phyloP scores from a whole-genome alignment of 2,797 vertebrate genomes.

The Pipistrellus pygmaeus region DNA sequence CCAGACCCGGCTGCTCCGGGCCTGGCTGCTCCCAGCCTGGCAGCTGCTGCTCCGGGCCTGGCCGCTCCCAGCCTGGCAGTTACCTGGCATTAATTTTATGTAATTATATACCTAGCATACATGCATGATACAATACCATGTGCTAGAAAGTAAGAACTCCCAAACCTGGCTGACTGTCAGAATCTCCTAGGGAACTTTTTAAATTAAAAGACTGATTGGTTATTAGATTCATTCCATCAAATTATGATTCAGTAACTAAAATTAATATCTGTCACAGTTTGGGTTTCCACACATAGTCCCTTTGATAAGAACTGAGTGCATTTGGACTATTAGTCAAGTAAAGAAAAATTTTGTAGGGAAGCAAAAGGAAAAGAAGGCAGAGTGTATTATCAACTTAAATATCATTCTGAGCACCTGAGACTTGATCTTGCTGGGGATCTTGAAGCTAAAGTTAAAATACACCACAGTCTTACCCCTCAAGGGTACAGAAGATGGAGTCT shows the following conservation, averaged over 20 bases:
- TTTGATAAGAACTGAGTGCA: neutral
- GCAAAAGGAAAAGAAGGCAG: neutral
- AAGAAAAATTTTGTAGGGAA: neutral
- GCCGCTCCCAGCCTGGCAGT: too few species aligned
- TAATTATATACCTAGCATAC: neutral
- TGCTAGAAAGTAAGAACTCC: neutral
- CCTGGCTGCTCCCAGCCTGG: too few species aligned
- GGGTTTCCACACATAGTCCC: neutral
- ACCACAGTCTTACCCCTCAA: neutral
- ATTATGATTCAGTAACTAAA: neutral
- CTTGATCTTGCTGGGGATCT: neutral
- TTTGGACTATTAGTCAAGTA: neutral
- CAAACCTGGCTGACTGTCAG: neutral
- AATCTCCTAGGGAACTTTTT: neutral
- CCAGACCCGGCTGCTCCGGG: too few species aligned
- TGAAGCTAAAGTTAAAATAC: neutral
- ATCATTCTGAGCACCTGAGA: neutral
- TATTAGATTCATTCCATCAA: neutral
- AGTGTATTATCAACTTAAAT: neutral
- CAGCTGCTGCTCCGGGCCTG: too few species aligned
- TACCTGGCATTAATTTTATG: too few species aligned
- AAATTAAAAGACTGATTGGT: neutral
- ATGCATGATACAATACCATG: neutral
- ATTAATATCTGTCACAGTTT: neutral
- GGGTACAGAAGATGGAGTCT: neutral